Evolutionary conservation across 2,113 vertebrate genomes (phyloP).

Genomic region (Hippocampus mohnikei): DNA sequence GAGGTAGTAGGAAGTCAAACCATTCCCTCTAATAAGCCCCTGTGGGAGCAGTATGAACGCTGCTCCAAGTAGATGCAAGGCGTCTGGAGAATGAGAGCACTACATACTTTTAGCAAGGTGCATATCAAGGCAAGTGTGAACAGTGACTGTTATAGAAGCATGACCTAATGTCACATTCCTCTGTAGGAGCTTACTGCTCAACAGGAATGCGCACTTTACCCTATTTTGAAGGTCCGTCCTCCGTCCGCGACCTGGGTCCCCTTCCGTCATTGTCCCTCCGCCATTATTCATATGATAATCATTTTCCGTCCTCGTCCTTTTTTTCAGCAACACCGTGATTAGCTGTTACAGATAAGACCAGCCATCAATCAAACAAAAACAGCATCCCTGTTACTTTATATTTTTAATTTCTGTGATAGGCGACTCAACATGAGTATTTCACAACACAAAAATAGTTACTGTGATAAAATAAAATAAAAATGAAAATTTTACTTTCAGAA

Average conservation of each 20-base stretch:
- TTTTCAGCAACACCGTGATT: no score
- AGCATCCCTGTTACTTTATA: slow-evolving; percentile 18
- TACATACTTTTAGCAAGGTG: slow-evolving; percentile 30
- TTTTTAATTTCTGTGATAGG: no score
- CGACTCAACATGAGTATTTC: no score
- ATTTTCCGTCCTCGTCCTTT: no score
- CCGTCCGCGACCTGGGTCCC: no score
- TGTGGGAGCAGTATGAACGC: slow-evolving; percentile 67
- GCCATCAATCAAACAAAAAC: neutral
- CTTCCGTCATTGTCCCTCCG: no score
- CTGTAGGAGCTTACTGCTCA: slow-evolving; percentile 39
- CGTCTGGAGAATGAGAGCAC: slow-evolving; percentile 65
- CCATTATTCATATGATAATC: no score
- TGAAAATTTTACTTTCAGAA: no score
- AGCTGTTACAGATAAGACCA: no score
- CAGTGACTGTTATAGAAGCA: slow-evolving; percentile 52
- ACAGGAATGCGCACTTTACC: neutral
- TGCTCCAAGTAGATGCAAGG: slow-evolving; percentile 70
- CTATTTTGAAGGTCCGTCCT: no score
- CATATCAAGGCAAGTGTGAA: slow-evolving; percentile 58
- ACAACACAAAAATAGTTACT: no score
- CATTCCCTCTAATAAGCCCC: slow-evolving; percentile 80
- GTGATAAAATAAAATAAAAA: no score
- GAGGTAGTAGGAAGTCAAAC: slow-evolving; percentile 55
- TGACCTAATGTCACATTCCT: slow-evolving; percentile 40